Evolutionary conservation across 2,888 invertebrate species (phyloP), one percentile per base, ranked within the genome.

Genomic region (Exocentrus adspersus): DNA sequence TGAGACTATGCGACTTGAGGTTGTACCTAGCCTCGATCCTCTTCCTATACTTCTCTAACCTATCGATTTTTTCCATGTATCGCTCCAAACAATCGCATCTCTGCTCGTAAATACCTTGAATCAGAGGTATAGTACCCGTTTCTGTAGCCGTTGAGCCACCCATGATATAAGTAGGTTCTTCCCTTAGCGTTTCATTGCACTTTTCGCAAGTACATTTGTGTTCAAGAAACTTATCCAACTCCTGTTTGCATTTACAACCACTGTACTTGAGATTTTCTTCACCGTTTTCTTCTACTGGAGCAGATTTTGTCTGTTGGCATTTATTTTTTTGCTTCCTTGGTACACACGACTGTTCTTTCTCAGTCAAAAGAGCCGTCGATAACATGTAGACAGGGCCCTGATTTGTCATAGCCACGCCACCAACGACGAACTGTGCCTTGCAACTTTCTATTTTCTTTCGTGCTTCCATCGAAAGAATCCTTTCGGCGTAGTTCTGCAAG

Each of bases 231-330:
- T 68, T 64, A 19, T 68, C 63, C n/a, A 69, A 64, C 48, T 68
- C 70, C 57, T 72, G 70, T 51, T 70, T 72, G 43, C 75, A 77
- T 43, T 51, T 64, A 60, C 76, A 75, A 43, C 17, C 52, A 12
- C 41, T 54, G 12, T 53, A 54, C 12, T 54, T 42, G 16, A 42
- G 28, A n/a, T 14, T 17, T 21, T 53, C 52, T 17, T 52, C 52
- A 2, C 41, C 41, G 1, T 0, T 2, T 12, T 14, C 41, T 1
- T 53, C 53, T 1, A 42, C 43, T 16, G 19, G 9, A 9, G 20
- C 2, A n/a, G n/a, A n/a, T n/a, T n/a, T n/a, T n/a, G n/a, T n/a
- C n/a, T n/a, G n/a, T n/a, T n/a, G n/a, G n/a, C n/a, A n/a, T n/a
- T n/a, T n/a, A n/a, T 46, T 57, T 14, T 9, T 56, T 52, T 12